Conservation (phyloP, 2,888 invertebrate genomes). For the Perizoma flavofasciatum region DNA sequence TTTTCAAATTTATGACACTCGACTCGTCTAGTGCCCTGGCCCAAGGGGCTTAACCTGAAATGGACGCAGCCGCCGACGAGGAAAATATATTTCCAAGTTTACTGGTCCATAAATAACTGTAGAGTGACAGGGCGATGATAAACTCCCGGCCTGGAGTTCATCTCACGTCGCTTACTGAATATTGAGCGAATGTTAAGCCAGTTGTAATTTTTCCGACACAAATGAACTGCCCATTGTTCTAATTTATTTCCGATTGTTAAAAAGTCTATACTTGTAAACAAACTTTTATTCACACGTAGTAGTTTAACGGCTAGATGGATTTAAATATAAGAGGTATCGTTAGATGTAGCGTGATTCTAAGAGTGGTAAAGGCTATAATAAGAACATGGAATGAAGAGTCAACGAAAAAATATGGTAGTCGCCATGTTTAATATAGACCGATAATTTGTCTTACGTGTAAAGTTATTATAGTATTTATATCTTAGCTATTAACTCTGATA, state of each 20-base stretch:
- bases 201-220: conserved; percentile 54
- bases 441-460: too few species aligned
- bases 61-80: conserved; percentile 77
- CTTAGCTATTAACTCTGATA: too few species aligned
- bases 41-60: conserved; percentile 82
- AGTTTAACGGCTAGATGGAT: too few species aligned
- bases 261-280: too few species aligned
- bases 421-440: too few species aligned
- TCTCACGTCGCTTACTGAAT: conserved; percentile 76
- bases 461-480: too few species aligned
- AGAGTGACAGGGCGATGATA: conserved; percentile 82
- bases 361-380: too few species aligned
- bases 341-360: too few species aligned
- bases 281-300: too few species aligned
- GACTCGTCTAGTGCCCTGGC: conserved; percentile 77
- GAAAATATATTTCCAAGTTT: conserved; percentile 83
- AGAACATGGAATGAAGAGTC: too few species aligned
- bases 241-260: not conserved
- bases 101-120: conserved; percentile 82
- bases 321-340: too few species aligned
- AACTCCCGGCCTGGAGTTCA: conserved; percentile 76
- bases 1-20: conserved; percentile 83
- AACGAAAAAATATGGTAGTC: too few species aligned
- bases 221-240: conserved; percentile 37
- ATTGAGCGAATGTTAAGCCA: conserved; percentile 65